Conservation (phyloP, 2,888 invertebrate species). For the Psylliodes chrysocephalus region DNA sequence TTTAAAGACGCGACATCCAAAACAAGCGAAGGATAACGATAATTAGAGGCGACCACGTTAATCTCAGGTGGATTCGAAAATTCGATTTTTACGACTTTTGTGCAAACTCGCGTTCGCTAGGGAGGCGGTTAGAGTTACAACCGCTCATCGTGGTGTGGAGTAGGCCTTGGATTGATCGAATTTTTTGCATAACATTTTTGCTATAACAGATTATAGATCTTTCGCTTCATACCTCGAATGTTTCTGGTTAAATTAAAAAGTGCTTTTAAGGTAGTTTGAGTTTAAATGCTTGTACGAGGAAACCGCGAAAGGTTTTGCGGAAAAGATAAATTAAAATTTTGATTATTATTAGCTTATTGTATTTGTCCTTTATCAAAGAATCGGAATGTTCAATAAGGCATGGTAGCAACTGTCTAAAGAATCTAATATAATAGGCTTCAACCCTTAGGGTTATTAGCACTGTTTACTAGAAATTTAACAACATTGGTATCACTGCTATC, state of each 20-base stretch:
- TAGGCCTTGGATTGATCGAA: constrained; percentile 16
- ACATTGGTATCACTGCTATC: too few relatives aligned
- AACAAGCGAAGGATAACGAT: constrained; percentile 28
- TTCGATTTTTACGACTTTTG: constrained; percentile 31
- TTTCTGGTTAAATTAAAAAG: constrained; percentile 1
- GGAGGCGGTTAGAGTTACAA: constrained; percentile 10
- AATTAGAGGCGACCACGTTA: constrained; percentile 25
- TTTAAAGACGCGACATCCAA: constrained; percentile 21
- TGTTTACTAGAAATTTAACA: too few relatives aligned
- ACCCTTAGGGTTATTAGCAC: too few relatives aligned
- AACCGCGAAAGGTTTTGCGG: too few relatives aligned
- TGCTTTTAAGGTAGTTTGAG: too few relatives aligned
- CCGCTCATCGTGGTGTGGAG: constrained; percentile 16
- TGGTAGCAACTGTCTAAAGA: too few relatives aligned
- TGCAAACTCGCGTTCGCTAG: constrained; percentile 20
- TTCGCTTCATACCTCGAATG: constrained; percentile 10
- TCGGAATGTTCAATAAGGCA: too few relatives aligned
- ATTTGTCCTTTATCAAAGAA: too few relatives aligned
- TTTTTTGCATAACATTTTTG: constrained; percentile 28
- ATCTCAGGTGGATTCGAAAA: constrained; percentile 27
- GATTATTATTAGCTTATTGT: too few relatives aligned
- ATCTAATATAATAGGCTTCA: too few relatives aligned
- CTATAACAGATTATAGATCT: constrained; percentile 24
- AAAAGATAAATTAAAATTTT: too few relatives aligned
- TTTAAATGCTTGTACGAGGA: too few relatives aligned